These are phyloP conservation scores for Oithona nana DNA, from an alignment of 2,888 invertebrate genomes.

Conservation along the genomic window DNA sequence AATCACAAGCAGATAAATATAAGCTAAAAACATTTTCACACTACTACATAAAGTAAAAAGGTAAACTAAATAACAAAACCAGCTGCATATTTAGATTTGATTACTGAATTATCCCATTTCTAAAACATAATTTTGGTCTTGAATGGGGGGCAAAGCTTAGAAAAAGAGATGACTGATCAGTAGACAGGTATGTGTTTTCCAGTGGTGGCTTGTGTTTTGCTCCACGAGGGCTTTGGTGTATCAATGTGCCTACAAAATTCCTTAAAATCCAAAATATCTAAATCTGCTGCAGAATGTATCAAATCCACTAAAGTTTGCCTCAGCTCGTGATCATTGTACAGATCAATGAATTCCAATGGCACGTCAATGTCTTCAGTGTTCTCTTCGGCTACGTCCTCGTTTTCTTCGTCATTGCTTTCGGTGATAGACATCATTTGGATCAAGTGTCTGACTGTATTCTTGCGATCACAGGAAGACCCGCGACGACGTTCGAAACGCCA, in stretches of 20 bases:
- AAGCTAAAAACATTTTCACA: no score
- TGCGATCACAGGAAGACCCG: slow-evolving; percentile 10
- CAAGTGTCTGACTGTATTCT: slow-evolving; percentile 13
- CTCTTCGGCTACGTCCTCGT: not conserved
- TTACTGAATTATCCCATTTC: no score
- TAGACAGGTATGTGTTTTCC: slow-evolving; percentile 15
- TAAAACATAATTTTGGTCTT: no score
- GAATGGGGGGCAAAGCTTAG: no score
- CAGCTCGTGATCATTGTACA: slow-evolving; percentile 11
- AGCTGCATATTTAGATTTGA: no score
- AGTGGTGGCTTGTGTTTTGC: slow-evolving; percentile 14
- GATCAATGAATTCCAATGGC: slow-evolving; percentile 5
- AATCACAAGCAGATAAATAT: no score
- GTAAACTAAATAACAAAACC: no score
- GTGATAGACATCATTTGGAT: slow-evolving; percentile 16
- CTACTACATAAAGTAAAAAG: no score
- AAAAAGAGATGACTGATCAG: no score
- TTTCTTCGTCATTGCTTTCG: not conserved
- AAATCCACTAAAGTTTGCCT: slow-evolving; percentile 2
- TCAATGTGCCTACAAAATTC: slow-evolving; percentile 14
- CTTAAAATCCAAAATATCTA: slow-evolving; percentile 12
- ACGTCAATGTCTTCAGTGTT: not conserved
- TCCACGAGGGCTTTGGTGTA: slow-evolving; percentile 13
- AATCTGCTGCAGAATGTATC: slow-evolving; percentile 11
- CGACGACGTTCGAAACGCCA: slow-evolving; percentile 10